These are phyloP conservation scores for Crossocerus cetratus DNA, from an alignment of 2,888 invertebrate genomes.

Conservation along the genomic window DNA sequence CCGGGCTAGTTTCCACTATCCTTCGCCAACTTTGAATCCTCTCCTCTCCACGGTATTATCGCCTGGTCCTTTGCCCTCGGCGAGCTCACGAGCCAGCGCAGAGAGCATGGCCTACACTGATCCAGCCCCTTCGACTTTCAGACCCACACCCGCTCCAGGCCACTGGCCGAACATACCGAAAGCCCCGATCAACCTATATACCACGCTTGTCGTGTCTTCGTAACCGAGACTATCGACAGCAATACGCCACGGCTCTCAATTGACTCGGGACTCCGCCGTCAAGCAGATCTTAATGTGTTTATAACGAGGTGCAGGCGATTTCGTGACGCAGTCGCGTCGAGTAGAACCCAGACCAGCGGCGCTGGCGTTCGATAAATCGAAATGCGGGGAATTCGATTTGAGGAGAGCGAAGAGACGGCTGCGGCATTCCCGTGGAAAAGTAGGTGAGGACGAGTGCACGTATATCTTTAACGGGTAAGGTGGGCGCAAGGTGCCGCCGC, in stretches of 20 bases:
- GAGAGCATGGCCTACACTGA: slow-evolving; percentile 36
- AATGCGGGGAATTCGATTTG: slow-evolving; percentile 2
- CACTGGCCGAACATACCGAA: slow-evolving; percentile 17
- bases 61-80: slow-evolving; percentile 44
- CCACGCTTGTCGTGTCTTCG: background rate
- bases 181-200: slow-evolving; percentile 21
- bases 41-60: slow-evolving; percentile 14
- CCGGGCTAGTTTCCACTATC: slow-evolving; percentile 13
- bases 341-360: too few relatives aligned
- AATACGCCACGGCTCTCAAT: background rate
- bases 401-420: background rate
- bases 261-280: too few relatives aligned
- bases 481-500: background rate
- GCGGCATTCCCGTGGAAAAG: background rate
- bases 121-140: slow-evolving; percentile 38
- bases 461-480: slow-evolving; percentile 7
- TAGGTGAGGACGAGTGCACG: slow-evolving; percentile 4
- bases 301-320: too few relatives aligned
- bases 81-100: slow-evolving; percentile 37
- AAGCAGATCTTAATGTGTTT: background rate
- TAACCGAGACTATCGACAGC: background rate
- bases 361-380: background rate
- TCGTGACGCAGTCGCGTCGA: too few relatives aligned
- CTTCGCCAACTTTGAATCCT: slow-evolving; percentile 1
- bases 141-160: slow-evolving; percentile 8